Conservation (phyloP, 2,797 vertebrate genomes). For the Lithobates sylvaticus region DNA sequence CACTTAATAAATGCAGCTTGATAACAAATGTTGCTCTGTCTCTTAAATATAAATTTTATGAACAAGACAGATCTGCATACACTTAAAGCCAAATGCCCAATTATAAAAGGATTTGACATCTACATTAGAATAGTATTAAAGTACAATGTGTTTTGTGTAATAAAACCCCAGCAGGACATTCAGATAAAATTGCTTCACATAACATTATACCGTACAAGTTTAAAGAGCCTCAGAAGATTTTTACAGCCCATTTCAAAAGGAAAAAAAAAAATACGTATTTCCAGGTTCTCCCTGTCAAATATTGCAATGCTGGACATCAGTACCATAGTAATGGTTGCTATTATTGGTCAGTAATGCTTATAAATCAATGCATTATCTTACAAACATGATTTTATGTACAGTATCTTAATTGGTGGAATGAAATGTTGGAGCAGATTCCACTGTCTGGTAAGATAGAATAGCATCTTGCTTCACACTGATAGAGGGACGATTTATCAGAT, state of each 20-base stretch:
- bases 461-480: neutral
- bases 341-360: neutral
- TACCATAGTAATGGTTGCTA: neutral
- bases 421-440: neutral
- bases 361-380: neutral
- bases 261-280: slow-evolving; percentile 24
- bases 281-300: slow-evolving; percentile 9
- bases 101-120: slow-evolving; percentile 56
- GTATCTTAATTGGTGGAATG: neutral
- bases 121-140: slow-evolving; percentile 58
- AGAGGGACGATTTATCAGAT: neutral
- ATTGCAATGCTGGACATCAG: slow-evolving; percentile 3
- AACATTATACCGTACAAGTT: slow-evolving; percentile 47
- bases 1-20: slow-evolving; percentile 59
- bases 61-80: slow-evolving; percentile 36
- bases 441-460: neutral
- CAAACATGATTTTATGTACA: slow-evolving; percentile 15
- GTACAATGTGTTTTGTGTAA: slow-evolving; percentile 52
- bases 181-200: slow-evolving; percentile 52
- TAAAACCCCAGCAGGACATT: slow-evolving; percentile 56
- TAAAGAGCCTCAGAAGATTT: slow-evolving; percentile 36
- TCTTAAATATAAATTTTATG: slow-evolving; percentile 45
- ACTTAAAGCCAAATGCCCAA: slow-evolving; percentile 58
- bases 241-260: slow-evolving; percentile 45
- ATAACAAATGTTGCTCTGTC: slow-evolving; percentile 56